Base-by-base conservation (phyloP, 2,797 vertebrate species). In the Sebastes goodei region DNA sequence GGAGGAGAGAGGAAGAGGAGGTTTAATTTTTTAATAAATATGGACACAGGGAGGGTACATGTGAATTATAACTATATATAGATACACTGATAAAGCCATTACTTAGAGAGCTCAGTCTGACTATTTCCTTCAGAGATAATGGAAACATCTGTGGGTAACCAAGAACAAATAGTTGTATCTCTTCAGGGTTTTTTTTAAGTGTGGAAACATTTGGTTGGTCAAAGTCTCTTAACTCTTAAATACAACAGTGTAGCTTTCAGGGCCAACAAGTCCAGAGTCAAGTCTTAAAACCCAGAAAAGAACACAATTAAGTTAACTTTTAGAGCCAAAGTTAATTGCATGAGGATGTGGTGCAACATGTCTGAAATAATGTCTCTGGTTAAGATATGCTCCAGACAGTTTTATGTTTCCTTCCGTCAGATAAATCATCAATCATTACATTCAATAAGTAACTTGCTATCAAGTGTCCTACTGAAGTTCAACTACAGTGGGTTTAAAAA, bases 1-100 rank as follows among this genome's bases (percentile, higher is more conserved):
- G 52, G 52, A 12, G 73, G 70, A 4, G 65, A 78, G 56, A 69
- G 76, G 71, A 46, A 61, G 62, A 57, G 32, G 55, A 70, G 52
- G 61, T 69, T 77, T 72, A 27, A 29, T 70, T 17, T 56, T 4
- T 4, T 0, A 60, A 57, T 25, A 35, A 72, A 69, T 65, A n/a
- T 29, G 55, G 25, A 25, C 8, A 17, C 1, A 32, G 21, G 55
- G 21, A 66, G 25, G 12, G 10, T 8, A 10, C 6, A 9, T 62
- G 25, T 57, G 14, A 73, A n/a, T 61, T 35, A 75, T 80, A 59
- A 35, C 21, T 11, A 55, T 10, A 69, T 35, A 17, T 17, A 53
- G 11, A 42, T 30, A 57, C 33, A 73, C 10, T 21, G 38, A 78
- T 71, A n/a, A 79, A 61, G 14, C 61, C 23, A n/a, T 29, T 10